Evolutionary conservation across 2,797 vertebrate species (phyloP).

Genomic region (Cygnus olor): DNA sequence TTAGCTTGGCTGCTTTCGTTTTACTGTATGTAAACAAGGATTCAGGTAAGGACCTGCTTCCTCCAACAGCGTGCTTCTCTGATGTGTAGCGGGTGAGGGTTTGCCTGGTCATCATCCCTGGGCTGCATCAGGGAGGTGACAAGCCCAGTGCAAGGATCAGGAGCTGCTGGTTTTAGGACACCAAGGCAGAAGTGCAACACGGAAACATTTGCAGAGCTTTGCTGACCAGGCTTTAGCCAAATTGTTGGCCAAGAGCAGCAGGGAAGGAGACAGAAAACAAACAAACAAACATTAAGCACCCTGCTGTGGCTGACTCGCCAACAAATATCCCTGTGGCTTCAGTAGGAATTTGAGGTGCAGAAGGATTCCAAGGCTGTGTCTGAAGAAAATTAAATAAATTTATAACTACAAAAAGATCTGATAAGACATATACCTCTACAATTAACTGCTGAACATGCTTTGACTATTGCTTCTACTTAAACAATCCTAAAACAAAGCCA

Average conservation of each 20-base stretch:
- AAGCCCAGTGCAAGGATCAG: background rate
- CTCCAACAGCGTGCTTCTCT: background rate
- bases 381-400: background rate
- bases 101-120: background rate
- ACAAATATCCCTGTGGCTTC: background rate
- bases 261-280: background rate
- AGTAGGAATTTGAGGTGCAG: background rate
- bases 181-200: background rate
- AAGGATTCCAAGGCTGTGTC: background rate
- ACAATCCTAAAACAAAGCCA: background rate
- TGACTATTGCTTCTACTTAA: background rate
- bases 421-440: background rate
- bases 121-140: background rate
- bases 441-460: background rate
- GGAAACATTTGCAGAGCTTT: background rate
- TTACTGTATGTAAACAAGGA: rapidly evolving
- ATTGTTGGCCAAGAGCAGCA: background rate
- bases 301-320: background rate
- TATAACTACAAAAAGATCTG: background rate
- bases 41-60: background rate
- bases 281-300: background rate
- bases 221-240: background rate
- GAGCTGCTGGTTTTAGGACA: background rate
- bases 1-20: background rate
- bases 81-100: background rate